Base-by-base conservation (phyloP, 1,140 invertebrate genomes). In the Euwallacea fornicatus region DNA sequence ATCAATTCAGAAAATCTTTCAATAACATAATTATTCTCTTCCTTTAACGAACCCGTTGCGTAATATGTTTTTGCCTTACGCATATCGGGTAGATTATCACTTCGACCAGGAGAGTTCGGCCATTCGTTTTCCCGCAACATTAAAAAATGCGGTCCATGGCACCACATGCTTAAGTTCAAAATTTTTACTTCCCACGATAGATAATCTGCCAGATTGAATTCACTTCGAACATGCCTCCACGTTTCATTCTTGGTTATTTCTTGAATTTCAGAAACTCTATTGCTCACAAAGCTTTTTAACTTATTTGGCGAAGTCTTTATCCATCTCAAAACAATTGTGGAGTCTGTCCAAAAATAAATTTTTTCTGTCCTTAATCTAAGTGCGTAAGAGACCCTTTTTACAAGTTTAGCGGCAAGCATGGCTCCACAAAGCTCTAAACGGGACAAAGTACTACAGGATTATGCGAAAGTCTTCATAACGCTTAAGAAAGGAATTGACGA, bases 181-280 rank as follows among this genome's bases (percentile, higher is more conserved):
- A n/a, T n/a, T n/a, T n/a, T n/a, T n/a, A n/a, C n/a, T n/a, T 76
- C 79, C 43, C 79, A 42, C 0, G 78, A 79, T 7, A 77, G 64
- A n/a, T 80, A 33, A 71, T 81, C 79, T 2, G 79, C 79, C 8
- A 78, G 78, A 73, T 81, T 81, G 8, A n/a, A 69, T 11, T 71
- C 42, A 0, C 73, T 67, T 11, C 60, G 43, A 11, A 79, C 77
- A 72, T 81, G 72, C 7, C 43, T 42, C 79, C 78, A 81, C 11
- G 67, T 6, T n/a, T 42, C 41, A 47, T 60, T 41, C 4, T 50
- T 15, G 13, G 70, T 73, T 7, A 73, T 6, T 50, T 75, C 66
- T 66, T 80, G 78, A 55, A 82, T 81, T 64, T 79, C 53, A 41
- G 68, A 56, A 1, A 82, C 77, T 54, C 79, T 65, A 72, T 83